Evolutionary conservation across 2,113 vertebrate species (phyloP).

Genomic region (Chaetorhynchus papuensis): DNA sequence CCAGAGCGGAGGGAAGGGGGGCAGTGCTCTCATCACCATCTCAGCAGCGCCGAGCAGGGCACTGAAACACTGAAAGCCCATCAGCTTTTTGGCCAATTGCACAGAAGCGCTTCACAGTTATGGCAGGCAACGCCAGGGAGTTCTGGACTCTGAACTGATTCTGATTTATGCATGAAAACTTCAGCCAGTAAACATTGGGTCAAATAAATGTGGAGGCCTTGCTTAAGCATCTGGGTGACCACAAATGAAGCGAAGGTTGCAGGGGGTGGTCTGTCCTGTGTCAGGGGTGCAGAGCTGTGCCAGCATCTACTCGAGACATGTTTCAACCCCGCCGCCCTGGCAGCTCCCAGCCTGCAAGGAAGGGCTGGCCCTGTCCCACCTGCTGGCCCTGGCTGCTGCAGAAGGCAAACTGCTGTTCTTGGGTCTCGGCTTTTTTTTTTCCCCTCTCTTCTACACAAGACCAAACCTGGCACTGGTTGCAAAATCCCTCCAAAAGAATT

Average conservation of each 20-base stretch:
- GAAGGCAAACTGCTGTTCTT: neutral
- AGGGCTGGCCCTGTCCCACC: neutral
- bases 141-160: neutral
- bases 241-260: neutral
- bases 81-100: neutral
- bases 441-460: neutral
- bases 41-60: neutral
- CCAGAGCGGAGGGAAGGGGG: neutral
- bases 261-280: neutral
- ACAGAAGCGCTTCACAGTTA: neutral
- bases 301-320: rapidly evolving
- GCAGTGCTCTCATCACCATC: neutral
- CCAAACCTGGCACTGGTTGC: neutral
- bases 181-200: neutral
- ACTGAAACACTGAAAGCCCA: neutral
- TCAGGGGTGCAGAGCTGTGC: neutral
- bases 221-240: neutral
- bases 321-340: rapidly evolving
- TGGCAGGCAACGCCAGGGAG: neutral
- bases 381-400: neutral
- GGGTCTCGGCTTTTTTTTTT: neutral
- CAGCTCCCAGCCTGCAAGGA: rapidly evolving
- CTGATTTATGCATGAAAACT: neutral
- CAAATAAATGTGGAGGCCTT: neutral
- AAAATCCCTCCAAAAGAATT: neutral